phyloP scores from a whole-genome alignment of 2,113 vertebrate genomes.

The Sporophila hypoxantha region DNA sequence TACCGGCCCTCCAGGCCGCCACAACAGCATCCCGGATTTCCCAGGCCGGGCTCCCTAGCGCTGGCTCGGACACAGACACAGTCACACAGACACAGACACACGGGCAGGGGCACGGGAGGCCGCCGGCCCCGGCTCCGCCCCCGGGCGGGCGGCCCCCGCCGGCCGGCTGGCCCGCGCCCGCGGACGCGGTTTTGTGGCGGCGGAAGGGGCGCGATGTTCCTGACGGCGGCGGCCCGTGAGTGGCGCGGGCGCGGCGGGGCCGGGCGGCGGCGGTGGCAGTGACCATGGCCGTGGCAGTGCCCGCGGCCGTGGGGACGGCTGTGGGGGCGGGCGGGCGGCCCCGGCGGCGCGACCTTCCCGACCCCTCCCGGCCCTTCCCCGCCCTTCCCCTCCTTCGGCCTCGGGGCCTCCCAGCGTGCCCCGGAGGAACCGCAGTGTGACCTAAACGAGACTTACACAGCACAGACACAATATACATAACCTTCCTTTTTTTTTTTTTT shows the following conservation, averaged over 20 bases:
- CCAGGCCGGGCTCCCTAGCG: too few species aligned
- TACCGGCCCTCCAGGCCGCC: too few species aligned
- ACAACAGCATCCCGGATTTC: too few species aligned
- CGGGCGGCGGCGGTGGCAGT: too few species aligned
- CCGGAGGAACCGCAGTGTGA: neutral
- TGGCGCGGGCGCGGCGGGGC: too few species aligned
- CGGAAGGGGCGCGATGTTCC: neutral
- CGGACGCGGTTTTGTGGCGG: neutral
- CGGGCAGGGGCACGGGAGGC: too few species aligned
- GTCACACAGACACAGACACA: too few species aligned
- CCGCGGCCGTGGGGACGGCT: neutral
- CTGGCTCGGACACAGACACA: too few species aligned
- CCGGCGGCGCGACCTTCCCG: neutral
- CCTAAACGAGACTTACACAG: fast-evolving
- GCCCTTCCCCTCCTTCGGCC: neutral
- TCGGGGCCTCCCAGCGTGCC: neutral
- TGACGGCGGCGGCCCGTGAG: too few species aligned
- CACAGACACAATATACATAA: fast-evolving
- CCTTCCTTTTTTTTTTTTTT: fast-evolving
- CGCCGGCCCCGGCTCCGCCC: neutral
- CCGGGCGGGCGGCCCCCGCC: neutral
- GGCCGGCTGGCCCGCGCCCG: neutral
- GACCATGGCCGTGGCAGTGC: neutral
- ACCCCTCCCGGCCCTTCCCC: neutral
- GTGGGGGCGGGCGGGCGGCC: neutral